Base-by-base conservation (phyloP, 2,797 vertebrate genomes). In the Catharus ustulatus region DNA sequence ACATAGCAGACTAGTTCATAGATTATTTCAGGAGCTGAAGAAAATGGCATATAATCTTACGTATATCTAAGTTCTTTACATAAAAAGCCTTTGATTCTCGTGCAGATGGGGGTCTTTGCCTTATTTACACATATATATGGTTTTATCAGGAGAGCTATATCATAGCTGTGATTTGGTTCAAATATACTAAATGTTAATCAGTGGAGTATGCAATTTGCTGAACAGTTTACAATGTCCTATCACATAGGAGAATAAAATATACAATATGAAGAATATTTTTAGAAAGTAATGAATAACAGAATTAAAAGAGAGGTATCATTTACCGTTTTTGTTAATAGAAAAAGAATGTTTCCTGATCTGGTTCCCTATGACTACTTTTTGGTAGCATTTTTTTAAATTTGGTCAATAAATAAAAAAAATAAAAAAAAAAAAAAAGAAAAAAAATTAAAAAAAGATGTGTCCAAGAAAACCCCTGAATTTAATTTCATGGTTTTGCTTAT, bases 11-110 rank as follows among this genome's bases (percentile, higher is more conserved):
- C 13, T 77, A 63, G 42, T 45, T 92, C 23, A 20, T 64, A 93
- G 80, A 91, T 74, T 76, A 58, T 78, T 94, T 92, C 51, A 92
- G 63, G 68, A 61, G 42, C 69, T 66, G 76, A 74, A 69, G 29
- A 49, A 87, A 95, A 78, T 79, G 24, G 80, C 82, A 63, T 43
- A 62, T 58, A 68, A 64, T 92, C 66, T 87, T 91, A 69, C 13
- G 74, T 72, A 55, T 15, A 19, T 46, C 13, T 52, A 71, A 9
- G 13, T 38, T 93, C 24, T 86, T 94, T 80, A 38, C 52, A 43
- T 45, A 43, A 30, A 43, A 87, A 83, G 18, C 2, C 32, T 72
- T 77, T 64, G 26, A 78, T 62, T n/a, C 23, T 15, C 17, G 20
- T 6, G 8, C 64, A 64, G 74, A 76, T 40, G n/a, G 48, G 40